Evolutionary conservation across 2,888 invertebrate species (phyloP).

Genomic region (Campoplex capitator): DNA sequence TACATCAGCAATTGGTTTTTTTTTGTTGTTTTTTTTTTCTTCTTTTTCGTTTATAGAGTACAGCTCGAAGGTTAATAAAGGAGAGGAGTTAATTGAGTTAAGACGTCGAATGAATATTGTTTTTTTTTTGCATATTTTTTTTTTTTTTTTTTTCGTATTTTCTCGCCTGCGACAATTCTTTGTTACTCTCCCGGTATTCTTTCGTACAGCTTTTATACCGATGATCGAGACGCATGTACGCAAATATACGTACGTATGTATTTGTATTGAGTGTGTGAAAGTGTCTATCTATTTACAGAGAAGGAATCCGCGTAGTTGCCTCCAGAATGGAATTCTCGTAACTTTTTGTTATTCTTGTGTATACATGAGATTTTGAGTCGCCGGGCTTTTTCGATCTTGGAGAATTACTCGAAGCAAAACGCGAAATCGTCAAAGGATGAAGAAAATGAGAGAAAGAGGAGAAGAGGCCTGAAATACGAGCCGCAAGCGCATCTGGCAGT

Average conservation of each 20-base stretch:
- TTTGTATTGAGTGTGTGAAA: background rate
- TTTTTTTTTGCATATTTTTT: background rate
- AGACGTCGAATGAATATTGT: slow-evolving; percentile 54
- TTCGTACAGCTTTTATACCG: background rate
- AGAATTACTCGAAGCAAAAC: slow-evolving; percentile 19
- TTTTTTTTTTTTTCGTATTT: slow-evolving; percentile 24
- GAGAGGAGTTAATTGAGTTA: slow-evolving; percentile 66
- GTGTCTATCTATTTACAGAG: slow-evolving; percentile 61
- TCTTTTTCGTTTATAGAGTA: slow-evolving; percentile 63
- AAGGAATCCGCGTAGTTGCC: slow-evolving; percentile 46
- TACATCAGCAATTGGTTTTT: slow-evolving; percentile 59
- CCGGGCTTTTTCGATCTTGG: slow-evolving; percentile 23
- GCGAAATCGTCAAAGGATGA: slow-evolving; percentile 39
- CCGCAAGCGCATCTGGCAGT: slow-evolving; percentile 61
- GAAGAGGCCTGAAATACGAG: slow-evolving; percentile 11
- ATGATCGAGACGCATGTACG: background rate
- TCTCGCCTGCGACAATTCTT: slow-evolving; percentile 27
- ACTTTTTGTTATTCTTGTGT: slow-evolving; percentile 2
- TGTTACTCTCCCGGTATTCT: slow-evolving; percentile 17
- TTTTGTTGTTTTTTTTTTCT: slow-evolving; percentile 44
- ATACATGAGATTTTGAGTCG: background rate
- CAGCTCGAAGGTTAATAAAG: slow-evolving; percentile 68
- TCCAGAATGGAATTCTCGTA: slow-evolving; percentile 30
- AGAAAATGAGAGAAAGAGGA: background rate
- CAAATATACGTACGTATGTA: slow-evolving; percentile 11